These are phyloP conservation scores for Iguana delicatissima DNA, from an alignment of 2,797 vertebrate species.

Conservation along the genomic window DNA sequence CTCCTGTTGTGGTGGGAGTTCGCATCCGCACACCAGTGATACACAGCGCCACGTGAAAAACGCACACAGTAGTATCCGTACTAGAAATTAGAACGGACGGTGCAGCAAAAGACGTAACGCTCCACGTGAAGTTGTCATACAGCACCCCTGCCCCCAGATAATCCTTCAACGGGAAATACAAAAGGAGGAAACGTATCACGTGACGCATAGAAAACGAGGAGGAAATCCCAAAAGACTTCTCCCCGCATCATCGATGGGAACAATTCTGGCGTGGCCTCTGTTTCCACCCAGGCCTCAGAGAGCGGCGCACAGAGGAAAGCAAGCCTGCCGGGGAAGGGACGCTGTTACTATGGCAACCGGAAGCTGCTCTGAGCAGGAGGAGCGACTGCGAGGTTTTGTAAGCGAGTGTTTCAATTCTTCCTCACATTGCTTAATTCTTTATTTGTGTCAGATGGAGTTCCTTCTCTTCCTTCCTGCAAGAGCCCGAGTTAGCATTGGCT, in stretches of 20 bases:
- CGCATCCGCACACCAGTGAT: background rate
- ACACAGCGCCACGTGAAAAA: background rate
- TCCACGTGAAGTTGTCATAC: background rate
- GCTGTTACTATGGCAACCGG: slow-evolving; percentile 74
- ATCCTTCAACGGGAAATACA: background rate
- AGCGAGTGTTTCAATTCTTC: background rate
- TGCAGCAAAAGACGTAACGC: background rate
- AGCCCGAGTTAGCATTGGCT: background rate
- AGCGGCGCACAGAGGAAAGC: background rate
- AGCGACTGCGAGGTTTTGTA: background rate
- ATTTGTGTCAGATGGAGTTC: background rate
- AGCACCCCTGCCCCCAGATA: background rate
- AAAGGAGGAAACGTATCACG: too few relatives aligned
- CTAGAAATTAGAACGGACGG: too few relatives aligned
- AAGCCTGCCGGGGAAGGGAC: background rate
- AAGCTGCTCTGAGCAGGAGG: background rate
- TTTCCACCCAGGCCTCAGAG: slow-evolving; percentile 41
- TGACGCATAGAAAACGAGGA: background rate
- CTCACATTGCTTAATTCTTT: background rate
- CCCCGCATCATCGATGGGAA: background rate
- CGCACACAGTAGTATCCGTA: rapidly evolving
- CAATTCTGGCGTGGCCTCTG: background rate
- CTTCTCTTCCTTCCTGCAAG: too few relatives aligned
- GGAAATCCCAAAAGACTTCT: background rate
- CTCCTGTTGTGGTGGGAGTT: background rate